Base-by-base conservation (phyloP, 2,113 vertebrate genomes). In the Sminthopsis crassicaudata region DNA sequence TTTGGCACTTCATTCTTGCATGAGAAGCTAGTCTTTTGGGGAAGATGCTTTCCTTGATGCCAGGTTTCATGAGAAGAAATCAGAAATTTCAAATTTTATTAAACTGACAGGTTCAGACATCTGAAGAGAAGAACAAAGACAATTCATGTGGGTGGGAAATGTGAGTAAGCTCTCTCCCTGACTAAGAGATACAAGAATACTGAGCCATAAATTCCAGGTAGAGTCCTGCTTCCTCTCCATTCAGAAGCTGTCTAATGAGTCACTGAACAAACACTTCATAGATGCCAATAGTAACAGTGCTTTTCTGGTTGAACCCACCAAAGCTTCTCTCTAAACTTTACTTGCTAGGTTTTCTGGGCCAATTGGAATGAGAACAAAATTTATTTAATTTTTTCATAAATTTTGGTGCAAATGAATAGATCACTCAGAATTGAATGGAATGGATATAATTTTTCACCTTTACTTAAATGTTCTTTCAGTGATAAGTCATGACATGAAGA, bases 151-250 rank as follows among this genome's bases (percentile, higher is more conserved):
- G 97, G 96, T 97, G 97, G 96, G 94, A 98, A 97, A 96, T 0
- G n/a, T 97, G 95, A 99, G 94, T 98, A 94, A 97, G 94, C 98
- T 97, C 97, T 96, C 55, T 97, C 96, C 98, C 96, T 98, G 95
- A 97, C 95, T 98, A 6, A 23, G 95, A 98, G 95, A 97, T 97
- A 96, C 52, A 93, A 96, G 97, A 97, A 97, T 91, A 95, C 54
- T 48, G 48, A 92, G 95, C 89, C 89, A 60, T 94, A 97, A 93
- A 95, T 98, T 97, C 96, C 96, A 98, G 96, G 97, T 96, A 96
- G 96, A 96, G 96, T 95, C 96, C 97, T 60, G 95, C 95, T 97
- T 97, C 96, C 93, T 92, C 96, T 96, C 96, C 96, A 95, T 94
- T 98, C 95, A 90, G 54, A 50, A 92, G 91, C 95, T 0, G 0